A percentile compares a stretch with the other conserved stretches of the same genome.
Conservation (phyloP, 2,888 invertebrate species). For the Carabus problematicus region DNA sequence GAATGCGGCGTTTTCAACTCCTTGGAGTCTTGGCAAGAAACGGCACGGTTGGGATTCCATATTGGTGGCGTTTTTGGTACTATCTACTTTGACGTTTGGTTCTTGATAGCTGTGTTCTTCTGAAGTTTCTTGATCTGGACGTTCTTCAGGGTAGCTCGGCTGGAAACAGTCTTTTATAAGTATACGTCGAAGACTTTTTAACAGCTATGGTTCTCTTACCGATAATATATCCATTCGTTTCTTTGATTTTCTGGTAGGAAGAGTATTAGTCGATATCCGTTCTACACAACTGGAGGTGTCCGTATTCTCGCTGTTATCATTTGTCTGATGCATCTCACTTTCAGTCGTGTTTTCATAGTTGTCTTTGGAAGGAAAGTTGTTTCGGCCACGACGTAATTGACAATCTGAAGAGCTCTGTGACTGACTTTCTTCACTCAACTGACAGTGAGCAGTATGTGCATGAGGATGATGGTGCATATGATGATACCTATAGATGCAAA, state of each 20-base stretch:
- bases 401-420: slow-evolving; percentile 52
- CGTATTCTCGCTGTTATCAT: slow-evolving; percentile 60
- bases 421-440: slow-evolving; percentile 57
- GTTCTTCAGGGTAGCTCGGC: slow-evolving; percentile 48
- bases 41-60: slow-evolving; percentile 53
- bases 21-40: slow-evolving; percentile 65
- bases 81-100: slow-evolving; percentile 50
- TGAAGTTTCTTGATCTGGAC: slow-evolving; percentile 49
- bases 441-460: slow-evolving; percentile 58
- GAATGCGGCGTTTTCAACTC: slow-evolving; percentile 79
- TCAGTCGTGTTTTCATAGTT: slow-evolving; percentile 65
- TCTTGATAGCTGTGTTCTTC: slow-evolving; percentile 58
- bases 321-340: slow-evolving; percentile 55
- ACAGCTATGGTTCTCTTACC: slow-evolving; percentile 52
- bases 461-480: slow-evolving; percentile 58
- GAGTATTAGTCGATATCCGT: slow-evolving; percentile 61
- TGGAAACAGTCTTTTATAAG: slow-evolving; percentile 49
- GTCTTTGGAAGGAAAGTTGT: slow-evolving; percentile 57
- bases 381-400: slow-evolving; percentile 50
- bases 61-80: slow-evolving; percentile 48
- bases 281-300: slow-evolving; percentile 60
- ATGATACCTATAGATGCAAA: slow-evolving; percentile 50
- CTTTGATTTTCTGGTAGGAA: slow-evolving; percentile 65
- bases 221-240: slow-evolving; percentile 62
- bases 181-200: slow-evolving; percentile 61